phyloP scores from a whole-genome alignment of 2,888 invertebrate genomes.

The Diaperis boleti region DNA sequence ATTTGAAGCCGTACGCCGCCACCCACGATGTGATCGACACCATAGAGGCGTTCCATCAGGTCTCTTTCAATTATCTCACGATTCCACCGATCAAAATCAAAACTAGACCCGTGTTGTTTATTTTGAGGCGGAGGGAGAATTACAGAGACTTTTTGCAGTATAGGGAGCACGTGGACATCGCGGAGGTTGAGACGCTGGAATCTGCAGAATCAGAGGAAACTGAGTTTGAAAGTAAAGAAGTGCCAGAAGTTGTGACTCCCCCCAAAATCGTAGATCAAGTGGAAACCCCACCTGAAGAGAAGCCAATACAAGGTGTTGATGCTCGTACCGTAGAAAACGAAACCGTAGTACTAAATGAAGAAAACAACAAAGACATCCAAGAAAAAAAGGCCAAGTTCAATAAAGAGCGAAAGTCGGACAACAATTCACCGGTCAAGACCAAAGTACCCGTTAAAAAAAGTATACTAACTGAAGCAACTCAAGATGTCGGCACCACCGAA shows the following conservation, averaged over 20 bases:
- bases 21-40: conserved; percentile 82
- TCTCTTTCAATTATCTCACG: conserved; percentile 82
- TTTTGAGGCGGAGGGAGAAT: conserved; percentile 77
- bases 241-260: neutral
- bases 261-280: no score
- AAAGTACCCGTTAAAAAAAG: neutral
- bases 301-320: no score
- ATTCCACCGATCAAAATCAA: conserved; percentile 84
- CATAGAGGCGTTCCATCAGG: conserved; percentile 86
- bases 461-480: conserved; percentile 31
- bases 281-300: no score
- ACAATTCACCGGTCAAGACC: no score
- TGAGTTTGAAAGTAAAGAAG: neutral
- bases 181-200: neutral
- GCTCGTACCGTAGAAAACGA: no score
- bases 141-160: conserved; percentile 67
- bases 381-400: no score
- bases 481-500: conserved; percentile 21
- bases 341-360: no score
- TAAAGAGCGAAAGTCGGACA: no score
- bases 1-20: conserved; percentile 76
- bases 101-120: conserved; percentile 85
- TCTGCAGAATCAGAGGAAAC: conserved; percentile 6
- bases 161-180: conserved; percentile 19
- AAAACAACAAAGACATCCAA: no score